Evolutionary conservation across 1,140 invertebrate genomes (phyloP).

Genomic region (Bombus polaris): DNA sequence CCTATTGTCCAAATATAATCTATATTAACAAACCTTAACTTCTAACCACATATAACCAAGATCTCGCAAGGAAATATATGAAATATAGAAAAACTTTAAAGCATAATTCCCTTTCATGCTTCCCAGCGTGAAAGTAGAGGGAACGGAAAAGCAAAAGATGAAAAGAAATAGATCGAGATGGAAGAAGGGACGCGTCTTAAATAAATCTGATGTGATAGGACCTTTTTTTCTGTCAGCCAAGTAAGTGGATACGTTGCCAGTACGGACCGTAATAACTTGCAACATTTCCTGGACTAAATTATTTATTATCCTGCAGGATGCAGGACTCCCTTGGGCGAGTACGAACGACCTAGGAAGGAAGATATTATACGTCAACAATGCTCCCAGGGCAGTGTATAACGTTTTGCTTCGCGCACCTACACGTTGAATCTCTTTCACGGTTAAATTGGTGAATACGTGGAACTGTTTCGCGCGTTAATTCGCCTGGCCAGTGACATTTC

Average conservation of each 20-base stretch:
- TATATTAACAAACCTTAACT: neutral
- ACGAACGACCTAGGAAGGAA: slow-evolving; percentile 66
- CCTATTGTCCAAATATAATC: neutral
- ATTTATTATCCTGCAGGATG: slow-evolving; percentile 68
- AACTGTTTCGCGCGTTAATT: slow-evolving; percentile 19
- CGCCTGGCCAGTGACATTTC: neutral
- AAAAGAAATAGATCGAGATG: neutral
- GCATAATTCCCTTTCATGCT: neutral
- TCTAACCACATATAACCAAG: neutral
- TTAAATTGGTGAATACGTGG: slow-evolving; percentile 30
- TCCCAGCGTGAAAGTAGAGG: neutral
- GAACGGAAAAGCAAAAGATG: neutral
- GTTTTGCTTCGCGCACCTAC: slow-evolving; percentile 24
- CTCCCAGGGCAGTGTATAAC: slow-evolving; percentile 49
- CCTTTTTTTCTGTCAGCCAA: slow-evolving; percentile 30
- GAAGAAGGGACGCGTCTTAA: slow-evolving; percentile 5
- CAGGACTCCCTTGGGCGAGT: slow-evolving; percentile 47
- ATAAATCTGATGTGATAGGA: slow-evolving; percentile 42
- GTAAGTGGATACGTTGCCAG: slow-evolving; percentile 29
- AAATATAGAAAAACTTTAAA: neutral
- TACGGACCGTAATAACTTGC: slow-evolving; percentile 70
- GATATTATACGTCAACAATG: slow-evolving; percentile 65
- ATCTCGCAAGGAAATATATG: neutral
- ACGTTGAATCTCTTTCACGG: slow-evolving; percentile 50
- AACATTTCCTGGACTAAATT: slow-evolving; percentile 73